These are phyloP conservation scores for Drosophila mercatorum DNA, from an alignment of 2,888 invertebrate species.

Conservation along the genomic window DNA sequence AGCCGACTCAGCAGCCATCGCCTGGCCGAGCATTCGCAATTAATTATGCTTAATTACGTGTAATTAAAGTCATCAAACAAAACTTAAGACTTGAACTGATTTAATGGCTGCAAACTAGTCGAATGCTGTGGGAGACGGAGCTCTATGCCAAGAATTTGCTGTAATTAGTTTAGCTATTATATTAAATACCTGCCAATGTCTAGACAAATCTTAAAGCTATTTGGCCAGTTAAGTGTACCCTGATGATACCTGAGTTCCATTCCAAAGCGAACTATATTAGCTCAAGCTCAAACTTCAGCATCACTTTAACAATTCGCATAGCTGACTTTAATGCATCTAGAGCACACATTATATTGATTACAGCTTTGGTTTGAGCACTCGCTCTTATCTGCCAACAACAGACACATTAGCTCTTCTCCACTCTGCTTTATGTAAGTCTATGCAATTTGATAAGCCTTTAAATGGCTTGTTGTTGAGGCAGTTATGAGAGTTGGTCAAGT, in stretches of 20 bases:
- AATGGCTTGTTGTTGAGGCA: constrained; percentile 7
- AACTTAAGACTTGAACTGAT: not conserved
- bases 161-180: constrained; percentile 4
- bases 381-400: constrained; percentile 1
- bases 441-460: not conserved
- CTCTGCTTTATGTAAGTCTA: too few species aligned
- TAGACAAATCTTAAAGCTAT: not conserved
- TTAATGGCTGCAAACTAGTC: not conserved
- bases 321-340: not conserved
- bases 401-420: constrained; percentile 30
- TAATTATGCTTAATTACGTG: constrained; percentile 61
- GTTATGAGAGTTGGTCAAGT: constrained; percentile 40
- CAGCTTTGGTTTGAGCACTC: not conserved
- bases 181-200: constrained; percentile 1
- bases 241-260: too few species aligned
- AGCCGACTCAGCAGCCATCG: not conserved
- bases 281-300: too few species aligned
- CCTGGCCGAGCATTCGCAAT: constrained; percentile 12
- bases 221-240: not conserved
- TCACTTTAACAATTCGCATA: too few species aligned
- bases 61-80: constrained; percentile 52
- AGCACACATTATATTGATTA: not conserved
- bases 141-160: not conserved
- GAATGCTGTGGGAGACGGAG: not conserved
- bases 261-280: too few species aligned